phyloP scores from a whole-genome alignment of 2,888 invertebrate genomes.

The Lypha dubia region DNA sequence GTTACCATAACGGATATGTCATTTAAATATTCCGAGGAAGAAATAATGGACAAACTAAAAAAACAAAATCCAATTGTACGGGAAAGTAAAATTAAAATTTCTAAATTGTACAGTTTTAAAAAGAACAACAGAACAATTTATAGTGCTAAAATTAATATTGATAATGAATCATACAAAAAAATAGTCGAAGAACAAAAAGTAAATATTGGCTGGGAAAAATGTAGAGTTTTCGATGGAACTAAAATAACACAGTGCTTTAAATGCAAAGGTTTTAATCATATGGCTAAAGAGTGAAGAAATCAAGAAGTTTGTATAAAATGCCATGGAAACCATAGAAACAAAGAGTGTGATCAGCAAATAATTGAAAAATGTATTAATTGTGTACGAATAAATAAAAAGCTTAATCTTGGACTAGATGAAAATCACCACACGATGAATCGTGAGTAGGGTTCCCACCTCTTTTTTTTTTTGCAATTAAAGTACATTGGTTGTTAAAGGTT shows the following conservation, averaged over 20 bases:
- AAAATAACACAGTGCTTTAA: background rate
- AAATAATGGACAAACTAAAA: no score
- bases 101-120: background rate
- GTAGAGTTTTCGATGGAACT: no score
- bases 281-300: background rate
- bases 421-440: no score
- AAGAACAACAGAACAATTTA: background rate
- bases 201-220: no score
- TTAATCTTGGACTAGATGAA: no score
- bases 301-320: background rate
- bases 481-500: no score
- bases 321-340: background rate
- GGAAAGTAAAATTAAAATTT: background rate
- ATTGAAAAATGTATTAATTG: no score
- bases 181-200: background rate
- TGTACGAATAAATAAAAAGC: no score
- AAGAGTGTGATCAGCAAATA: background rate
- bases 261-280: background rate
- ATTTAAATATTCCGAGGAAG: background rate
- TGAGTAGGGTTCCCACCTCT: no score
- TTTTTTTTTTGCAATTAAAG: no score
- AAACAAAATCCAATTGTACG: no score
- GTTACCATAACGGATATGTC: background rate
- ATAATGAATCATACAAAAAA: background rate
- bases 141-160: background rate